Evolutionary conservation across 1,140 invertebrate species (phyloP).

Genomic region (Ostrea denselamellosa): DNA sequence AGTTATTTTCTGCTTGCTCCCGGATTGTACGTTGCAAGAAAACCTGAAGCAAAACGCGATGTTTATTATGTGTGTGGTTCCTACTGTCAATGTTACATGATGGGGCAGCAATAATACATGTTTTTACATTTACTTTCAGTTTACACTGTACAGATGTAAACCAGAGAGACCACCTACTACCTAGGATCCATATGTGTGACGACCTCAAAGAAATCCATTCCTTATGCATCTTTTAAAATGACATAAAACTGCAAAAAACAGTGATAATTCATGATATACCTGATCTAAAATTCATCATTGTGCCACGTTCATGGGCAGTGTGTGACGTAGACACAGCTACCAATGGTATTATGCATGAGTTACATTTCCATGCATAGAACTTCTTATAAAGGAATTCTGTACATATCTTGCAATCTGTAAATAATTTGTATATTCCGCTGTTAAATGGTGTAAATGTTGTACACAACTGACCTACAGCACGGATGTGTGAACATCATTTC

Average conservation of each 20-base stretch:
- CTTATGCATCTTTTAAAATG: not conserved
- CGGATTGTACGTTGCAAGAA: no score
- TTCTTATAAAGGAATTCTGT: no score
- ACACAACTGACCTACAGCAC: no score
- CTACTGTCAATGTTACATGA: not conserved
- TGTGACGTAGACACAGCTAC: not conserved
- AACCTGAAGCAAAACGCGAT: not conserved
- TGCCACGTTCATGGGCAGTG: not conserved
- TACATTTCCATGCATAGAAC: no score
- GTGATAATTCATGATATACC: not conserved
- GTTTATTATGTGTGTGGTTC: not conserved
- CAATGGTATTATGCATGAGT: no score
- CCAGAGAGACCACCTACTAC: not conserved
- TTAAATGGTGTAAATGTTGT: no score
- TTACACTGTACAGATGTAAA: conserved; percentile 24
- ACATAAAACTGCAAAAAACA: not conserved
- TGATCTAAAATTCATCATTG: not conserved
- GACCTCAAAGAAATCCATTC: not conserved
- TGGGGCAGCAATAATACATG: no score
- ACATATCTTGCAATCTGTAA: no score
- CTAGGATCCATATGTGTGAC: not conserved
- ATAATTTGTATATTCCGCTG: no score
- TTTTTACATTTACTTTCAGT: not conserved
- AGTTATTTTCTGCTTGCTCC: no score
- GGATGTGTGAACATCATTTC: no score